Conservation (phyloP, 2,797 vertebrate species). For the Mallotus villosus region DNA sequence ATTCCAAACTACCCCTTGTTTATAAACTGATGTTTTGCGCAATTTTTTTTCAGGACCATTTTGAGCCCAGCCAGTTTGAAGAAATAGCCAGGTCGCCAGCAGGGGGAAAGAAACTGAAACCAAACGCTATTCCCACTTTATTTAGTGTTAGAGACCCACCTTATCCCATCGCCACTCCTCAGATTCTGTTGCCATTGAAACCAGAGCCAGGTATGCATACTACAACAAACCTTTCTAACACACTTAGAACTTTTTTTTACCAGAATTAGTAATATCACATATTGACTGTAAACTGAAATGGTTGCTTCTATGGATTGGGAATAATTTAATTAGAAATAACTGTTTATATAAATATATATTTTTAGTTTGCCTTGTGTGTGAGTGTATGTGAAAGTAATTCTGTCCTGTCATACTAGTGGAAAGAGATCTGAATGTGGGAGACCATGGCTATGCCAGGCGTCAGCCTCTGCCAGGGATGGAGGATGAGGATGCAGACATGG, state of each 20-base stretch:
- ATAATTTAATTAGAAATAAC: no score
- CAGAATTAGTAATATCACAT: no score
- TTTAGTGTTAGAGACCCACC: conserved; percentile 74
- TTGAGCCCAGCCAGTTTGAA: conserved; percentile 82
- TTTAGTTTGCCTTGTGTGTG: neutral
- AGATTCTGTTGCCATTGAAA: conserved; percentile 68
- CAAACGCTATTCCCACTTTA: conserved; percentile 80
- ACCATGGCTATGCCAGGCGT: conserved; percentile 79
- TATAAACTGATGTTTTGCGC: neutral
- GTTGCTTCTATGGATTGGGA: no score
- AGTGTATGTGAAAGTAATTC: neutral
- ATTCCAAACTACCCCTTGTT: neutral
- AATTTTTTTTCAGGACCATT: conserved; percentile 71
- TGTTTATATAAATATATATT: no score
- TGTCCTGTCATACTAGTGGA: conserved; percentile 55
- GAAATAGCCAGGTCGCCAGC: conserved; percentile 80
- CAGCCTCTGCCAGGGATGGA: conserved; percentile 66
- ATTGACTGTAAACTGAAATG: no score
- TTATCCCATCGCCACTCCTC: conserved; percentile 69
- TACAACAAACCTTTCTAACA: no score
- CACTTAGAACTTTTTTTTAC: no score
- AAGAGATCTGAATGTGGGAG: conserved; percentile 75
- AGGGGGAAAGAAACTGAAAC: conserved; percentile 80
- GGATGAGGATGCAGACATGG: conserved; percentile 56
- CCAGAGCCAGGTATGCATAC: conserved; percentile 68